Conservation (phyloP, 2,888 invertebrate species). For the Hyalella azteca region DNA sequence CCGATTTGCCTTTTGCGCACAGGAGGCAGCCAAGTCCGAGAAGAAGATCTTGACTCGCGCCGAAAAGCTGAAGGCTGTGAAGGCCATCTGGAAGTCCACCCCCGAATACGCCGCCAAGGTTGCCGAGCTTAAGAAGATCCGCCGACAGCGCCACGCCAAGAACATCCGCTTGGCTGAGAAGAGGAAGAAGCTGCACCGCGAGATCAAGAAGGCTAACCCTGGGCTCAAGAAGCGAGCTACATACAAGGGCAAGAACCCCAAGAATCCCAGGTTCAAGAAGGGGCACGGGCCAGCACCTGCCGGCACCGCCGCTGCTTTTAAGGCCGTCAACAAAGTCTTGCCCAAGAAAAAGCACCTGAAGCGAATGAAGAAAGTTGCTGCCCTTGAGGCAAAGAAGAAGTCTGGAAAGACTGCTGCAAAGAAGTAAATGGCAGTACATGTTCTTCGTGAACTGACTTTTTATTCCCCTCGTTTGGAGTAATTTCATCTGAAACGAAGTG, state of each 20-base stretch:
- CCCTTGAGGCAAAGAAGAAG: background rate
- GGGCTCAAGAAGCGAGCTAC: background rate
- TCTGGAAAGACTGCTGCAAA: background rate
- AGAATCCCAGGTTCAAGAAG: slow-evolving; percentile 23
- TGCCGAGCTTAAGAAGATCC: slow-evolving; percentile 26
- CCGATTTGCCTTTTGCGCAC: background rate
- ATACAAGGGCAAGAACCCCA: slow-evolving; percentile 9
- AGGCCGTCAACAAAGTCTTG: slow-evolving; percentile 22
- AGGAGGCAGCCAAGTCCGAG: slow-evolving; percentile 23
- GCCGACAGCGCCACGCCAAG: slow-evolving; percentile 20
- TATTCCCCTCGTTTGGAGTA: too few species aligned
- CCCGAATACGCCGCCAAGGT: background rate
- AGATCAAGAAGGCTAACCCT: slow-evolving; percentile 18
- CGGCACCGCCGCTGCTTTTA: slow-evolving; percentile 21
- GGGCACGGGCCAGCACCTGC: slow-evolving; percentile 6
- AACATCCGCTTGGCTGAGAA: slow-evolving; percentile 10
- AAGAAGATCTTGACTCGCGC: slow-evolving; percentile 8
- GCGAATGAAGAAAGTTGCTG: background rate
- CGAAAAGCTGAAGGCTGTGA: slow-evolving; percentile 9
- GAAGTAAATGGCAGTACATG: slow-evolving; percentile 2
- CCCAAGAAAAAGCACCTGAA: slow-evolving; percentile 10
- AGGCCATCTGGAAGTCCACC: slow-evolving; percentile 24
- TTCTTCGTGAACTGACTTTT: background rate
- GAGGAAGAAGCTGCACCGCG: slow-evolving; percentile 16
- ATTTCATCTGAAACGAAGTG: too few species aligned